Evolutionary conservation across 2,888 invertebrate genomes (phyloP), one percentile per base, ranked within the genome.

Genomic region (Tromatobia lineatoria): DNA sequence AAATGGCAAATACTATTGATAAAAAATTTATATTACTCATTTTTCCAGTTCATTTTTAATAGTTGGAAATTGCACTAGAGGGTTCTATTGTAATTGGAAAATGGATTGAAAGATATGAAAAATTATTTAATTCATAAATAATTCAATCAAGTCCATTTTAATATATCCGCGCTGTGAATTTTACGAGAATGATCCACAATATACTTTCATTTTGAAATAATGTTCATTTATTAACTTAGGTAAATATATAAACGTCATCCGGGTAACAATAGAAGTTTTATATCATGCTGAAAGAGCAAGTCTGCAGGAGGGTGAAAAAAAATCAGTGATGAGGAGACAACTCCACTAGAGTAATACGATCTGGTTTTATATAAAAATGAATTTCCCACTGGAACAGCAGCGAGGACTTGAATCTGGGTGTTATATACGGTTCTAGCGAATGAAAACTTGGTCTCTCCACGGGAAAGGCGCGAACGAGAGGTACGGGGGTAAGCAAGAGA

Each of bases 361-460:
- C 80, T 42, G 52, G 76, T 67, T 80, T 75, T 54, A 57, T 80
- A 80, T 80, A 57, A 76, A 83, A 83, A 83, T 83, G 59, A 76
- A 83, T 80, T 83, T 73, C 80, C 71, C 80, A 73, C 76, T 54
- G 73, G 80, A 61, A 73, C 73, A 71, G 52, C 52, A 38, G 71
- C 50, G 34, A 34, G 52, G 71, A 74, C 70, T 82, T 79, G 74
- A 70, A 64, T 23, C 50, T 20, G 45, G 34, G 45, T 50, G 25
- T 20, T 18, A 38, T 73, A 64, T 67, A 59, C 29, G 20, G 50
- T 57, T 25, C 42, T 57, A 57, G 64, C 61, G 38, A 15, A 42
- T 38, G n/a, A 83, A 77, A 83, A 83, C 45, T 79, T 75, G 70
- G 79, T 74, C 64, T 79, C 79, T 79, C 70, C 15, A 38, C 70